Conservation (phyloP, 1,140 invertebrate genomes). For the Steinernema feltiae region DNA sequence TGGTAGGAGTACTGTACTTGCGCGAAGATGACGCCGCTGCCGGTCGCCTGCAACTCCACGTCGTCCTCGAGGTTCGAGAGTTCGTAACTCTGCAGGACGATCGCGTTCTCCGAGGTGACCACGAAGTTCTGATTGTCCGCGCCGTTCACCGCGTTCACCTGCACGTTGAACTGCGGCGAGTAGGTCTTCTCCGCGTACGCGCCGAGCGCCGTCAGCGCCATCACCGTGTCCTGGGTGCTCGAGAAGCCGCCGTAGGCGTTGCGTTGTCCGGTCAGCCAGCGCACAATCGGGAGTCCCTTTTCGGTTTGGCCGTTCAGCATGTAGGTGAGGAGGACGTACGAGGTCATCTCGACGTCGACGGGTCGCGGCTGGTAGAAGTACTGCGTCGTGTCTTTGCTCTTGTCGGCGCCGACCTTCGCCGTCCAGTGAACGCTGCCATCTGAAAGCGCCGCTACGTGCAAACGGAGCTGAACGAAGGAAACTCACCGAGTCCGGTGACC, state of each 20-base stretch:
- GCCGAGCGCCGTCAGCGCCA: conserved; percentile 61
- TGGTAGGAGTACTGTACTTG: conserved; percentile 56
- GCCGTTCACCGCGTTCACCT: conserved; percentile 46
- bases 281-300: conserved; percentile 72
- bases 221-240: conserved; percentile 67
- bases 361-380: conserved; percentile 66
- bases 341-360: conserved; percentile 75
- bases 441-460: conserved; percentile 48
- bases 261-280: conserved; percentile 75
- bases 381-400: conserved; percentile 67
- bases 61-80: conserved; percentile 43
- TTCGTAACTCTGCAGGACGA: conserved; percentile 57
- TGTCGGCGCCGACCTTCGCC: conserved; percentile 55
- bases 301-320: conserved; percentile 63
- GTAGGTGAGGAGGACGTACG: conserved; percentile 71
- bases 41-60: conserved; percentile 44
- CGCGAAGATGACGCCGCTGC: conserved; percentile 49
- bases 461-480: conserved; percentile 17
- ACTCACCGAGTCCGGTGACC: conserved; percentile 57
- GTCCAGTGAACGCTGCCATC: conserved; percentile 72
- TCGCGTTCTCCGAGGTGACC: conserved; percentile 47
- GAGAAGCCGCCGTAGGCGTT: conserved; percentile 76
- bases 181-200: conserved; percentile 54
- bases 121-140: conserved; percentile 42
- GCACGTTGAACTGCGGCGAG: conserved; percentile 43